Base-by-base conservation (phyloP, 2,113 vertebrate genomes). In the Nipponia nippon region DNA sequence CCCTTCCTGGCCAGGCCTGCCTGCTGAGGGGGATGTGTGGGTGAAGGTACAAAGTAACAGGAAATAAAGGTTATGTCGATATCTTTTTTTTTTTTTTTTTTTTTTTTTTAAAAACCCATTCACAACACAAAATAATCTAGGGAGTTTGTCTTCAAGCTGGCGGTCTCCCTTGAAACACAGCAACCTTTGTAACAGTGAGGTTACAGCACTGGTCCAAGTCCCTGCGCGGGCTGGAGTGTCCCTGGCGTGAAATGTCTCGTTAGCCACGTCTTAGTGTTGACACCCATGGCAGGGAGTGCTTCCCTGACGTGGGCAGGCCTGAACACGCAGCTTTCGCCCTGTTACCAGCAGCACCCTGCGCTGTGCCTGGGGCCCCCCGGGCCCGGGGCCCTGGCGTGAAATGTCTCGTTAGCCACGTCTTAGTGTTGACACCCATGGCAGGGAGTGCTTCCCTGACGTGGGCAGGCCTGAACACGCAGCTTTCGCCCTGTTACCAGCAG, bases 1-100 rank as follows among this genome's bases (percentile, higher is more conserved):
- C 59, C 89, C 87, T 94, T 89, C 87, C 87, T 78, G 81, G 58
- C 67, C 10, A 0, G 42, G n/a, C 56, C 56, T 71, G 84, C n/a
- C 69, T 62, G 2, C 25, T 1, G 9, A 90, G 29, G 9, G 21
- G 11, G 13, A 56, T 5, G 46, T 47, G 79, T 65, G 63, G 66
- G 72, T 90, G 82, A 94, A 93, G 90, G 95, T 95, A 62, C 96
- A 96, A 94, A 96, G 95, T 95, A 52, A 76, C 75, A 96, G 92
- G 93, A 96, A 96, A 79, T 80, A 34, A 25, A 52, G n/a, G 12
- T 76, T 50, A 2, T 7, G 23, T 36, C 0, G 29, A 20, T 73
- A 75, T 38, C 38, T 38, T 38, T 38, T 9, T 38, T 38, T 38
- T 38, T 38, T 38, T 38, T 38, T n/a, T n/a, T n/a, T 38, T 38